These are phyloP conservation scores for Dermochelys coriacea DNA, from an alignment of 2,797 vertebrate species.

Conservation along the genomic window DNA sequence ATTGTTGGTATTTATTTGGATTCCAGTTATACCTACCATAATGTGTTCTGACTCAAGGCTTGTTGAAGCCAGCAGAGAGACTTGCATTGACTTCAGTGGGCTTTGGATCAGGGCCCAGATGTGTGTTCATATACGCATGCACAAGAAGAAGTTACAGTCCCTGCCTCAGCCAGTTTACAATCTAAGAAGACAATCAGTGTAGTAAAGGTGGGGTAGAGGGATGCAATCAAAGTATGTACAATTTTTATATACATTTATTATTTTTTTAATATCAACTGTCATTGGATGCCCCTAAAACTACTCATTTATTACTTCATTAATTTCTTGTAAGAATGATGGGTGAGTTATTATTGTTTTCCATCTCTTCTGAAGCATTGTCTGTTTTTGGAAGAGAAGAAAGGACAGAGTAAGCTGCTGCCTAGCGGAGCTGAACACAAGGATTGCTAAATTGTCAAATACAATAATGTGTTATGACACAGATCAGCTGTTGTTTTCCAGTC, in stretches of 20 bases:
- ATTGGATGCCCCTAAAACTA: conserved; percentile 2
- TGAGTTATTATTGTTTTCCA: background rate
- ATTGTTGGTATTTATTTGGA: background rate
- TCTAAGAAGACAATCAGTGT: background rate
- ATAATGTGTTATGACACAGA: conserved; percentile 60
- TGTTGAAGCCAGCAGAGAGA: background rate
- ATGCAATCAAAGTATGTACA: background rate
- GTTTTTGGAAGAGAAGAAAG: background rate
- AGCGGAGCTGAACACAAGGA: conserved; percentile 1
- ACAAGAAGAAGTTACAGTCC: background rate
- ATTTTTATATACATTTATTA: background rate
- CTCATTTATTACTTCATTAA: background rate
- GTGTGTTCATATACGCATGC: background rate
- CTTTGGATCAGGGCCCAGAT: background rate
- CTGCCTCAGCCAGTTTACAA: background rate
- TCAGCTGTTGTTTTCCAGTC: conserved; percentile 75
- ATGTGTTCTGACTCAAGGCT: background rate
- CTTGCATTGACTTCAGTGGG: background rate
- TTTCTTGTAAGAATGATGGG: background rate
- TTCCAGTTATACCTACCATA: background rate
- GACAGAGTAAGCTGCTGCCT: background rate
- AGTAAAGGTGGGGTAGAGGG: background rate
- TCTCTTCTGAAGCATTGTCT: background rate
- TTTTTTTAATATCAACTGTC: background rate
- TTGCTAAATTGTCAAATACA: background rate